These are phyloP conservation scores for Gastrophryne carolinensis DNA, from an alignment of 2,797 vertebrate species.

Conservation along the genomic window DNA sequence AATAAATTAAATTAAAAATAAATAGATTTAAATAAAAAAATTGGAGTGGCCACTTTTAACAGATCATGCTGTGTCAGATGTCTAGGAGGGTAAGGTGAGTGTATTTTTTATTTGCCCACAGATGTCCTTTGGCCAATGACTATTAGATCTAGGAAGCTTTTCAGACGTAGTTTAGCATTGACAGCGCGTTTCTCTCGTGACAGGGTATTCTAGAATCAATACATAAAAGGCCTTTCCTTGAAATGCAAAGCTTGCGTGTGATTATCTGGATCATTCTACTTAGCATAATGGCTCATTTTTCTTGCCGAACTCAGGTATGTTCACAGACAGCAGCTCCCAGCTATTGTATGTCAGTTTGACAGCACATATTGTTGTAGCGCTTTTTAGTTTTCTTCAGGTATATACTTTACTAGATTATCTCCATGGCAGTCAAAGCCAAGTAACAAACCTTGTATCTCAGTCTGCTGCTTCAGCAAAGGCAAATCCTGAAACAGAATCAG, in stretches of 20 bases:
- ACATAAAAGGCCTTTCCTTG: no score
- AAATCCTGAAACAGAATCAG: conserved; percentile 57
- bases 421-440: not conserved
- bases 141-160: no score
- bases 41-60: no score
- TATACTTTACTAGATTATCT: conserved; percentile 37
- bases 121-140: no score
- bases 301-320: not conserved
- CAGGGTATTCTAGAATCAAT: no score
- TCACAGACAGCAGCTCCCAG: not conserved
- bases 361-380: not conserved
- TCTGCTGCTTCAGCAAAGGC: not conserved
- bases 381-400: conserved; percentile 48
- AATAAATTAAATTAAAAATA: no score
- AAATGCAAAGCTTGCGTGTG: not conserved
- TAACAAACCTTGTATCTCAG: not conserved
- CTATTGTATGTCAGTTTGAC: not conserved
- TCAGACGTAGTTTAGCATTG: no score
- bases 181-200: no score
- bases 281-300: not conserved
- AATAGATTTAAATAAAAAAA: no score
- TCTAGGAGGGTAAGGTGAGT: no score
- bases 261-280: not conserved
- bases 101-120: no score
- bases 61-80: no score